Conservation (phyloP, 2,797 vertebrate species). For the Melanogrammus aeglefinus region DNA sequence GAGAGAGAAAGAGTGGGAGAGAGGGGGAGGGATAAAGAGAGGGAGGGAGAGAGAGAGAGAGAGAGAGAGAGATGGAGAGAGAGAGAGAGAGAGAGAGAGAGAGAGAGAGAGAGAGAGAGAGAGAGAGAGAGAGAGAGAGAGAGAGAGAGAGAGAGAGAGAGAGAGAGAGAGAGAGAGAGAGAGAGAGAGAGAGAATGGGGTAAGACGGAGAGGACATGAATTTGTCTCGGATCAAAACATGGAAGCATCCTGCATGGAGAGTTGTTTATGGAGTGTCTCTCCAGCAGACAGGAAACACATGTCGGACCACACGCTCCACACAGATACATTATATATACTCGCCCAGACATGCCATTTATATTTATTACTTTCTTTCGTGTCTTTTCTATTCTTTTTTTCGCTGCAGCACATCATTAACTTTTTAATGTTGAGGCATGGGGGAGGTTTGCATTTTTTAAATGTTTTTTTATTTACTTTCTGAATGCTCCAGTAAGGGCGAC, state of each 20-base stretch:
- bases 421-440: not conserved
- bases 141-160: slow-evolving; percentile 19
- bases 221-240: slow-evolving; percentile 30
- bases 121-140: too few relatives aligned
- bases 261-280: slow-evolving; percentile 42
- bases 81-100: too few relatives aligned
- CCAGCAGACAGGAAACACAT: slow-evolving; percentile 2
- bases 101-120: too few relatives aligned
- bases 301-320: not conserved
- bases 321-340: not conserved
- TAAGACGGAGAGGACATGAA: slow-evolving; percentile 46
- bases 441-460: slow-evolving; percentile 25
- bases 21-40: slow-evolving; percentile 8
- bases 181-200: slow-evolving; percentile 27
- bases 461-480: not conserved
- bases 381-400: not conserved
- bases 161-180: slow-evolving; percentile 39
- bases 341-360: not conserved
- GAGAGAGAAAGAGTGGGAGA: too few relatives aligned
- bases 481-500: not conserved
- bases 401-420: not conserved
- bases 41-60: slow-evolving; percentile 25
- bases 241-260: slow-evolving; percentile 46
- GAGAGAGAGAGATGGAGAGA: not conserved
- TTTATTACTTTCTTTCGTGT: not conserved